Evolutionary conservation across 2,888 invertebrate species (phyloP).

Genomic region (Ashinkailepas kermadecensis): DNA sequence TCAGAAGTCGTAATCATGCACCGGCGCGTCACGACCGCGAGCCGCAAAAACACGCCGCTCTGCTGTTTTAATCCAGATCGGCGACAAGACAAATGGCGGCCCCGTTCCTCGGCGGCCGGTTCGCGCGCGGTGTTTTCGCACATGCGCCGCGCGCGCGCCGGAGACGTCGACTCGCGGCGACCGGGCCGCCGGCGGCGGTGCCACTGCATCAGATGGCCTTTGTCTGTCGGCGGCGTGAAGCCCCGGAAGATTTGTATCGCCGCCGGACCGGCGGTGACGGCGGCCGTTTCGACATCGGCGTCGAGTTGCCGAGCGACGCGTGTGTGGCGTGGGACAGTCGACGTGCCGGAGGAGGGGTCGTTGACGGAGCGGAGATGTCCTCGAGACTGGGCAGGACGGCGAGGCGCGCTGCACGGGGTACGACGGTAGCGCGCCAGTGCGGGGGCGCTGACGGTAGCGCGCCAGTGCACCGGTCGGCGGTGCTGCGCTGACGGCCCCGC

Average conservation of each 20-base stretch:
- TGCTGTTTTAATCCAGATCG: slow-evolving; percentile 7
- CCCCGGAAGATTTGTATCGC: neutral
- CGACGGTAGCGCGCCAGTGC: too few relatives aligned
- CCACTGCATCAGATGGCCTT: neutral
- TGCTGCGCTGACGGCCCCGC: too few relatives aligned
- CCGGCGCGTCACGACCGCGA: neutral
- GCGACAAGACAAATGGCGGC: neutral
- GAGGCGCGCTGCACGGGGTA: too few relatives aligned
- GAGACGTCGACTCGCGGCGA: too few relatives aligned
- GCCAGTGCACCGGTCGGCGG: too few relatives aligned
- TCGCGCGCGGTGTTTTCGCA: neutral
- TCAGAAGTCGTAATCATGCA: neutral
- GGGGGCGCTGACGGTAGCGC: too few relatives aligned
- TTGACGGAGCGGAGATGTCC: too few relatives aligned
- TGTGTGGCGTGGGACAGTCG: too few relatives aligned
- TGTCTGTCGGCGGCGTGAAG: neutral
- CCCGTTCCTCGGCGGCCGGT: neutral
- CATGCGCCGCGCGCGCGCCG: too few relatives aligned
- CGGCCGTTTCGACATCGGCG: neutral
- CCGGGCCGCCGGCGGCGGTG: neutral
- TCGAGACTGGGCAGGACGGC: too few relatives aligned
- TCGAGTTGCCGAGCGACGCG: too few relatives aligned
- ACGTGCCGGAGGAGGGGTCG: too few relatives aligned
- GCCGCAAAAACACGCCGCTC: neutral
- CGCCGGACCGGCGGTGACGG: neutral